Percentiles rank a stretch among this genome's conserved stretches.
Evolutionary conservation across 1,140 invertebrate species (phyloP).

Genomic region (Trigoniulus corallinus): DNA sequence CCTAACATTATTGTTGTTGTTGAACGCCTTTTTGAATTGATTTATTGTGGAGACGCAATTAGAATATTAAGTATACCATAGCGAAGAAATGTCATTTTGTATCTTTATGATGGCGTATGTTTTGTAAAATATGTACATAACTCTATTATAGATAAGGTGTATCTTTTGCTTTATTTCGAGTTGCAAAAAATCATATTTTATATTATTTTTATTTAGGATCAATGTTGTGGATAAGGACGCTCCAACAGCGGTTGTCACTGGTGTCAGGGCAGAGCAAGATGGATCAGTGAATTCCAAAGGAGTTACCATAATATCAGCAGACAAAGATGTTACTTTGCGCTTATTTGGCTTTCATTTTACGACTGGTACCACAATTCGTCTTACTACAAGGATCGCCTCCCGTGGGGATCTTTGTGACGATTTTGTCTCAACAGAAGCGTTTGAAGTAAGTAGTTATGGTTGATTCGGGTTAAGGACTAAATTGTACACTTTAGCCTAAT

Average conservation of each 20-base stretch:
- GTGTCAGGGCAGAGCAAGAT: constrained; percentile 11
- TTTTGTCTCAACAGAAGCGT: constrained; percentile 21
- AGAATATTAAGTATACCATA: no score
- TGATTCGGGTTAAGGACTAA: constrained; percentile 2
- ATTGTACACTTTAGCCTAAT: neutral
- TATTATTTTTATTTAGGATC: no score
- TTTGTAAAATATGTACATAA: no score
- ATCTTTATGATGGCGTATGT: no score
- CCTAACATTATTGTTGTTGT: no score
- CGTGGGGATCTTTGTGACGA: constrained; percentile 31
- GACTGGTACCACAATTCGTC: constrained; percentile 44
- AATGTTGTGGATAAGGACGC: no score
- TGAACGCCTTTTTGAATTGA: no score
- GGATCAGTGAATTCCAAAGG: constrained; percentile 10
- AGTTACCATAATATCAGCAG: constrained; percentile 8
- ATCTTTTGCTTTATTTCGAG: no score
- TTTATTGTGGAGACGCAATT: no score
- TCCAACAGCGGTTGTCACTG: constrained; percentile 4
- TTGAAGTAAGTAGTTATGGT: constrained; percentile 22
- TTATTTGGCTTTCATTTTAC: constrained; percentile 56
- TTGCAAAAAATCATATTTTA: no score
- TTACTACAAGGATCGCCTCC: constrained; percentile 38
- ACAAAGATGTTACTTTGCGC: constrained; percentile 34
- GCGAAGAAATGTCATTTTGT: no score
- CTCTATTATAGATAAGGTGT: no score